Conservation (phyloP, 2,888 invertebrate species). For the Drosophila multiciliata region DNA sequence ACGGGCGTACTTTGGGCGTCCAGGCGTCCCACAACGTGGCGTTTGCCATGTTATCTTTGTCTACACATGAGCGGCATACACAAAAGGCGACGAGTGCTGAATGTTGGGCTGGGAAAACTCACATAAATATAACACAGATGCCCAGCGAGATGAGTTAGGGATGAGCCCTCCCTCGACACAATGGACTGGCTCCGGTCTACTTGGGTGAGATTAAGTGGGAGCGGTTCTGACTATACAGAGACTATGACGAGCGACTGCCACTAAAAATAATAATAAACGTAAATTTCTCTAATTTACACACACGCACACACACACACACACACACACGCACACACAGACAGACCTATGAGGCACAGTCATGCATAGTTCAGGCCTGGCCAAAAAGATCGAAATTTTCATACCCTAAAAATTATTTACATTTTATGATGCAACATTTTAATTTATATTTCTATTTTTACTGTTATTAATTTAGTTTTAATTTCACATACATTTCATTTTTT, state of each 20-base stretch:
- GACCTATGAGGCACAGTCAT: conserved; percentile 15
- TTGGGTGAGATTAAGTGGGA: background rate
- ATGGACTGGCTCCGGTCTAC: conserved; percentile 47
- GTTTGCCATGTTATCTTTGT: conserved; percentile 67
- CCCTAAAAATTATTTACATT: conserved; percentile 11
- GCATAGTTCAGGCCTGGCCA: conserved; percentile 9
- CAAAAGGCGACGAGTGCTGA: conserved; percentile 48
- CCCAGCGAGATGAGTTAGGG: conserved; percentile 50
- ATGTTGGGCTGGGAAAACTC: conserved; percentile 43
- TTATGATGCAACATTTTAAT: background rate
- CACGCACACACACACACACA: conserved; percentile 18
- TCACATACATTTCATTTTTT: too few species aligned
- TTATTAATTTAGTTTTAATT: background rate
- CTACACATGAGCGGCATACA: conserved; percentile 68
- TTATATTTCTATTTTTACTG: background rate
- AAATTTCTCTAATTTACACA: conserved; percentile 76
- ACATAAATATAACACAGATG: conserved; percentile 76
- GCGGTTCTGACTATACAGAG: background rate
- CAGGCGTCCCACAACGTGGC: conserved; percentile 25
- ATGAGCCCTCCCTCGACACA: conserved; percentile 56
- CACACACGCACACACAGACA: background rate
- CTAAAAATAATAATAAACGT: conserved; percentile 81
- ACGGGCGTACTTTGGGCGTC: background rate
- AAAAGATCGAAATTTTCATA: conserved; percentile 1
- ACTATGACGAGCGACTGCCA: conserved; percentile 70